Evolutionary conservation across 92 coral and sea anemone species (phyloP).

Genomic region (Pocillopora meandrina): DNA sequence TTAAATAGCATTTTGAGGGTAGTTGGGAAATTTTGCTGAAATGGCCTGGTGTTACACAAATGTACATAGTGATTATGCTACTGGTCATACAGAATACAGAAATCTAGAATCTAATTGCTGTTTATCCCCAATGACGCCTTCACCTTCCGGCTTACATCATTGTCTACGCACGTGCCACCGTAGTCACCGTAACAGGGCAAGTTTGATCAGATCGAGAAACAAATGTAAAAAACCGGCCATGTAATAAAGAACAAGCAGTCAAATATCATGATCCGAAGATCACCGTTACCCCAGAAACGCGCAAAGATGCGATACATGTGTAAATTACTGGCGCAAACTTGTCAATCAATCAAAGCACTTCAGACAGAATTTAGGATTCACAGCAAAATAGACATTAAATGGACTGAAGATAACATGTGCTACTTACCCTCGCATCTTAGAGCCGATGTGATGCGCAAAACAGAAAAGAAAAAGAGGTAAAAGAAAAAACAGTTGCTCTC

Average conservation of each 20-base stretch:
- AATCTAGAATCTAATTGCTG: too few species aligned
- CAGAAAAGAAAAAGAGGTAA: background rate
- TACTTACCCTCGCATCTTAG: slow-evolving; percentile 12
- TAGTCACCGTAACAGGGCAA: too few species aligned
- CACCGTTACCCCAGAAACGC: background rate
- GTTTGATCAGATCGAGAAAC: too few species aligned
- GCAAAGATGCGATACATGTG: background rate
- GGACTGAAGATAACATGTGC: too few species aligned
- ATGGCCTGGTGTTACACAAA: too few species aligned
- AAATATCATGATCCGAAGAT: background rate
- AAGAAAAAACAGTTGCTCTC: background rate
- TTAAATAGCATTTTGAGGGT: too few species aligned
- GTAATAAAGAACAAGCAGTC: background rate
- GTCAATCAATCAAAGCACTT: background rate
- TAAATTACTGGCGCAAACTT: background rate
- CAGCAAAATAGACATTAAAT: background rate
- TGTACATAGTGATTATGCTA: too few species aligned
- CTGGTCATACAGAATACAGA: too few species aligned
- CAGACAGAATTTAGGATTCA: background rate
- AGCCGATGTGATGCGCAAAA: background rate
- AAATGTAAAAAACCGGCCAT: background rate
- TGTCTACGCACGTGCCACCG: too few species aligned
- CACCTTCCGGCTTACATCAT: too few species aligned
- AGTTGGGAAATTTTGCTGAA: too few species aligned
- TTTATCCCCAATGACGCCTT: too few species aligned